Conservation (phyloP, 2,888 invertebrate genomes). For the Flexamia atlantica region DNA sequence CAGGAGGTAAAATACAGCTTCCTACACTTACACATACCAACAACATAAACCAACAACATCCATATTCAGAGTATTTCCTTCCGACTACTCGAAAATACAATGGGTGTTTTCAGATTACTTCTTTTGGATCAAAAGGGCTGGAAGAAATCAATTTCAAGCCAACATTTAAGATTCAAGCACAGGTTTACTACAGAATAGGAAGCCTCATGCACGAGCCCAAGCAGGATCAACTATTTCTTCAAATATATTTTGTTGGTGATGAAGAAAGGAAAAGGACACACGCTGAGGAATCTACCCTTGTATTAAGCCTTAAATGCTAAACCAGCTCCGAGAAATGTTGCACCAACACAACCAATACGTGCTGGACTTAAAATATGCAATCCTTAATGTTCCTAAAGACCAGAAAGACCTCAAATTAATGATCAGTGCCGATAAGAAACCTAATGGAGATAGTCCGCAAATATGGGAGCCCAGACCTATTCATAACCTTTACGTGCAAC, state of each 20-base stretch:
- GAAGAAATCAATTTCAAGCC: conserved; percentile 57
- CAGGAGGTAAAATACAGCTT: too few relatives aligned
- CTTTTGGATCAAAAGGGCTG: conserved; percentile 63
- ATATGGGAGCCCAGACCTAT: too few relatives aligned
- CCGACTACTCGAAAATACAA: conserved; percentile 62
- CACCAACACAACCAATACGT: conserved; percentile 61
- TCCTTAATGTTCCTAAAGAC: conserved; percentile 59
- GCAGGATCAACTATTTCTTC: conserved; percentile 66
- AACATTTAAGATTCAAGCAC: conserved; percentile 68
- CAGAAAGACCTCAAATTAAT: too few relatives aligned
- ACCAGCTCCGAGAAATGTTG: conserved; percentile 60
- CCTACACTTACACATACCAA: too few relatives aligned
- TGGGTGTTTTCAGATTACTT: conserved; percentile 65
- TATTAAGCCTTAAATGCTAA: not conserved
- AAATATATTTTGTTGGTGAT: conserved; percentile 68
- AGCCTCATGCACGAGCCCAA: conserved; percentile 62
- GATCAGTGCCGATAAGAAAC: too few relatives aligned
- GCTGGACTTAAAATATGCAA: too few relatives aligned
- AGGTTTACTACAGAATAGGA: conserved; percentile 67
- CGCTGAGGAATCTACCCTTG: not conserved
- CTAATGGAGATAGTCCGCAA: too few relatives aligned
- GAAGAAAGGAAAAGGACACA: not conserved
- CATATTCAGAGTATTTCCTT: conserved; percentile 59
- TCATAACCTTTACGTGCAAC: too few relatives aligned
- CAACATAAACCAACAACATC: too few relatives aligned